Conservation (phyloP, 2,888 invertebrate species). For the Eumerus sabulonum region DNA sequence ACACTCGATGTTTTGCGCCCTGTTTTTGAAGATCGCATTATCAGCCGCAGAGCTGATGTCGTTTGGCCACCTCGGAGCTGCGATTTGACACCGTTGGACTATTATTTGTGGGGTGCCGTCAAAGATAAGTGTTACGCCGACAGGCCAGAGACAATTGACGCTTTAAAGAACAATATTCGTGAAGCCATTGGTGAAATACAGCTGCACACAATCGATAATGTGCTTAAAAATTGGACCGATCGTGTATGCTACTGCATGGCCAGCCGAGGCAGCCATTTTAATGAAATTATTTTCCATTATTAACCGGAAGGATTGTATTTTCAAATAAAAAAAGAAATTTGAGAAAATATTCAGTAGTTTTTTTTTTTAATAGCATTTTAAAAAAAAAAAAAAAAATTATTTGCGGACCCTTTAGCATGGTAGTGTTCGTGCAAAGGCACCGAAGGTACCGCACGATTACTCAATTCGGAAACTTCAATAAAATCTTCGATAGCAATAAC, state of each 20-base stretch:
- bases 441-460: too few species aligned
- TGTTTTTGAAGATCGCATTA: slow-evolving; percentile 6
- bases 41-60: slow-evolving; percentile 6
- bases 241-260: slow-evolving; percentile 2
- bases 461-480: too few species aligned
- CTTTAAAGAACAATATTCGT: slow-evolving; percentile 3
- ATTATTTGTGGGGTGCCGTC: not conserved
- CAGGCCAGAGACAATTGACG: slow-evolving; percentile 4
- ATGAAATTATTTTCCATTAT: slow-evolving; percentile 6
- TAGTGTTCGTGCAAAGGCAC: too few species aligned
- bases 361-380: slow-evolving; percentile 1
- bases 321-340: slow-evolving; percentile 6
- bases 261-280: slow-evolving; percentile 2
- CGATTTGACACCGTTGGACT: slow-evolving; percentile 3
- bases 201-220: slow-evolving; percentile 6
- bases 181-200: slow-evolving; percentile 6
- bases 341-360: slow-evolving; percentile 6
- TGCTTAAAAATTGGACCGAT: slow-evolving; percentile 6
- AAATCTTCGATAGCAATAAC: too few species aligned
- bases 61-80: slow-evolving; percentile 3
- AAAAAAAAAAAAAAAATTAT: slow-evolving; percentile 5
- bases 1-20: slow-evolving; percentile 1
- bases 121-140: slow-evolving; percentile 6
- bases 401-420: not conserved
- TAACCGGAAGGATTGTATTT: slow-evolving; percentile 4